Evolutionary conservation across 2,113 vertebrate genomes (phyloP).

Genomic region (western clawed frog (Xenopus tropicalis)): DNA sequence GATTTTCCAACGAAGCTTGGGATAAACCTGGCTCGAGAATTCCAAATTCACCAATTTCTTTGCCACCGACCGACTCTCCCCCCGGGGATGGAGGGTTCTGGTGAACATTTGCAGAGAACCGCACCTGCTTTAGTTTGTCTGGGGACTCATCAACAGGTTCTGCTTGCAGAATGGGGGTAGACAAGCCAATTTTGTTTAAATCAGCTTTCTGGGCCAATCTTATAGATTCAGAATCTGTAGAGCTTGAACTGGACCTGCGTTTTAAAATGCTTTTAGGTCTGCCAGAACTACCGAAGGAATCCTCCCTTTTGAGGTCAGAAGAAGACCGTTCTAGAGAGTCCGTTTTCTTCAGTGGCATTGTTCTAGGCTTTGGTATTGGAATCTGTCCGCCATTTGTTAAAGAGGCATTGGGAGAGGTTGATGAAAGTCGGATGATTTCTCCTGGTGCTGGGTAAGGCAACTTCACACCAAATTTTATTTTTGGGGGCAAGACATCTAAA

Average conservation of each 20-base stretch:
- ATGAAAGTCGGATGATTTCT: constrained; percentile 32
- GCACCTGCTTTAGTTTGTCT: constrained; percentile 69
- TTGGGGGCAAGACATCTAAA: constrained; percentile 60
- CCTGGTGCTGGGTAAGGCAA: constrained; percentile 50
- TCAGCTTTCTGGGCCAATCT: constrained; percentile 54
- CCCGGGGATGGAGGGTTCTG: constrained; percentile 50
- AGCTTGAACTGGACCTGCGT: constrained; percentile 71
- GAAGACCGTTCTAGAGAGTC: constrained; percentile 49
- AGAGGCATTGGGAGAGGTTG: constrained; percentile 47
- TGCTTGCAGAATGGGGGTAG: constrained; percentile 60
- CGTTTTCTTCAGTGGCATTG: constrained; percentile 58
- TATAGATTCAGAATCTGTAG: constrained; percentile 70
- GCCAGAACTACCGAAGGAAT: constrained; percentile 46
- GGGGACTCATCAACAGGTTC: constrained; percentile 44
- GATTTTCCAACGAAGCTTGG: neutral
- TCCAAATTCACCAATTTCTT: constrained; percentile 61
- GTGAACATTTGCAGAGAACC: constrained; percentile 61
- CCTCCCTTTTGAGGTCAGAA: constrained; percentile 38
- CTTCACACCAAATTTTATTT: constrained; percentile 51
- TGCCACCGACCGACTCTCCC: constrained; percentile 39
- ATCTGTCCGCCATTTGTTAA: constrained; percentile 53
- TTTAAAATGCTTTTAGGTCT: constrained; percentile 70
- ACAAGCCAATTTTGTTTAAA: constrained; percentile 53
- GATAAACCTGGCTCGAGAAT: constrained; percentile 59
- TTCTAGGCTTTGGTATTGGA: constrained; percentile 86